Evolutionary conservation across 2,888 invertebrate genomes (phyloP).

Genomic region (Sesamia inferens): DNA sequence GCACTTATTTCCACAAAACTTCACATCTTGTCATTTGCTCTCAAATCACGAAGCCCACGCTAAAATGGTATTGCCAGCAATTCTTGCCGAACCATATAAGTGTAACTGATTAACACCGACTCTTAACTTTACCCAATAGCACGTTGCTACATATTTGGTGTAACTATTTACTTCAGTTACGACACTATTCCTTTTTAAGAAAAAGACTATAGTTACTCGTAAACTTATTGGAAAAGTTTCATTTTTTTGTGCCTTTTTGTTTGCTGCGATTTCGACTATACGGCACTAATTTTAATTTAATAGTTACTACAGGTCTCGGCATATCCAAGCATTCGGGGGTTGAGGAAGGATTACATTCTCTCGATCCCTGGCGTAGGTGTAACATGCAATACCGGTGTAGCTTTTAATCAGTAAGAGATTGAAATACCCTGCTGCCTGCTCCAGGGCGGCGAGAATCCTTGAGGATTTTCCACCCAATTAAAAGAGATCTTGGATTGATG

Average conservation of each 20-base stretch:
- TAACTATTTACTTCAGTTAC: conserved; percentile 49
- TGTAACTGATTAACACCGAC: conserved; percentile 50
- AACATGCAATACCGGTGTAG: no score
- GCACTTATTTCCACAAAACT: neutral
- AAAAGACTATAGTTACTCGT: neutral
- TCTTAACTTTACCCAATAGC: conserved; percentile 52
- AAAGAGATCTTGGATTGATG: neutral
- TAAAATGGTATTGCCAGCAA: conserved; percentile 39
- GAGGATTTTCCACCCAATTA: no score
- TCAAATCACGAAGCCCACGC: conserved; percentile 52
- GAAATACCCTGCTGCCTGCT: no score
- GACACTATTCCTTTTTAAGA: conserved; percentile 35
- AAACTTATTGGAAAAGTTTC: neutral
- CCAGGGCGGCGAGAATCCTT: no score
- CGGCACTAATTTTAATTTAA: neutral
- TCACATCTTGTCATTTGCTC: conserved; percentile 44
- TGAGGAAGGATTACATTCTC: no score
- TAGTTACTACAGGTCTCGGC: neutral
- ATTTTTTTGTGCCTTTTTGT: neutral
- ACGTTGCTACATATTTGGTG: conserved; percentile 52
- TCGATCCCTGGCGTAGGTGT: no score
- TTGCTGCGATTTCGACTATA: neutral
- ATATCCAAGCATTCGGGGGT: no score
- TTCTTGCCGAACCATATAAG: conserved; percentile 52
- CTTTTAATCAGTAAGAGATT: no score